Evolutionary conservation across 2,888 invertebrate genomes (phyloP), one percentile per base, ranked within the genome.

Genomic region (Callinectes sapidus): DNA sequence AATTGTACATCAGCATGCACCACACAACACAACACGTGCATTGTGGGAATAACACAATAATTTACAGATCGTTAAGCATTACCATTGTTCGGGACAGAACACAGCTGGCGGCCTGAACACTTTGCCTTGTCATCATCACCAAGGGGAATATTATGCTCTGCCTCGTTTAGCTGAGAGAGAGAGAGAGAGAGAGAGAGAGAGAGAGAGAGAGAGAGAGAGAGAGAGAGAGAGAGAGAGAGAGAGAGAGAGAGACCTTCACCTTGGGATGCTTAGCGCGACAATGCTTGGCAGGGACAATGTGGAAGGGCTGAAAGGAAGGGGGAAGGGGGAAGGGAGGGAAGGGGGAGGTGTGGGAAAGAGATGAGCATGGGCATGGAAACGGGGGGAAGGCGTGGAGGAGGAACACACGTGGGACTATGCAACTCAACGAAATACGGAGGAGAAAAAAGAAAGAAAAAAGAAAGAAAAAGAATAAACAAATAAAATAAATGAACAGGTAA

Each of bases 171-270:
- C 18, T 71, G 28, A 3, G 71, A 28, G 71, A 28, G 71, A 54
- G 54, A 54, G 87, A 86, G 86, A 48, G 86, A 87, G 54, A 48
- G 87, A 48, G 54, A 48, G 87, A 48, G 54, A 87, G 48, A 54
- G 87, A 48, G 48, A 48, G 77, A 42, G 90, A 90, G 90, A 90
- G 90, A 90, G 39, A 90, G 71, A 39, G 89, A 35, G 71, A 71
- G 89, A 71, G 71, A 71, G 89, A 90, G 71, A 71, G 89, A 71
- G 89, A 89, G 89, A 71, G 71, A 71, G 71, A 71, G 71, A 71
- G 89, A 89, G 71, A 89, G 89, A 89, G 66, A 61, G 18, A 35
- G 89, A 35, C 18, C 81, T 81, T 81, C 32, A 81, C 81, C 54
- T 32, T 48, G 42, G 87, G 32, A 88, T 55, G 55, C 35, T 88